These are phyloP conservation scores for Tautogolabrus adspersus DNA, from an alignment of 2,113 vertebrate genomes.

Conservation along the genomic window DNA sequence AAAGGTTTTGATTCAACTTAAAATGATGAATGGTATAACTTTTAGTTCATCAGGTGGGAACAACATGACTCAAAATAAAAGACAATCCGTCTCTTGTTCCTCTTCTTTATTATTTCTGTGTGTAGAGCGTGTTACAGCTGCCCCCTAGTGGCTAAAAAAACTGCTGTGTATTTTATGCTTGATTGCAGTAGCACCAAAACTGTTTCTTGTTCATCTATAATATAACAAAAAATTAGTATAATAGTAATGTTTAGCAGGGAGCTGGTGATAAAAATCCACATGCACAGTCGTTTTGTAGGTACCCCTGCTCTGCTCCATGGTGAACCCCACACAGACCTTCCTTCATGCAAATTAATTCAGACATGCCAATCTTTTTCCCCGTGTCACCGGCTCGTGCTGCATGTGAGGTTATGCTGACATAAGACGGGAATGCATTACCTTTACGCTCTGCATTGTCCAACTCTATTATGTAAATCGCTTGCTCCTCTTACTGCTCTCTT, in stretches of 20 bases:
- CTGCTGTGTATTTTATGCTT: no score
- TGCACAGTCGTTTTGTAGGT: background rate
- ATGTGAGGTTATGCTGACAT: slow-evolving; percentile 62
- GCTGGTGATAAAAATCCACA: background rate
- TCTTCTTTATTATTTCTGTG: no score
- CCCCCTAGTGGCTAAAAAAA: no score
- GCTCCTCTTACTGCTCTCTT: slow-evolving; percentile 13
- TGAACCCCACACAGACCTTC: background rate
- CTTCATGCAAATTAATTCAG: slow-evolving; percentile 48
- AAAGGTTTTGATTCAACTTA: no score
- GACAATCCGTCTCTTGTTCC: no score
- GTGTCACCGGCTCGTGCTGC: slow-evolving; percentile 27
- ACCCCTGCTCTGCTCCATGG: slow-evolving; percentile 1
- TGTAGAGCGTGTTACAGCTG: no score
- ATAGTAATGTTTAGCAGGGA: background rate
- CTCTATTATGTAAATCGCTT: slow-evolving; percentile 68
- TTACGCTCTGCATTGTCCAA: slow-evolving; percentile 54
- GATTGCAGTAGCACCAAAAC: background rate
- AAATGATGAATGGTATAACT: no score
- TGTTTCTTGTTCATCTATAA: background rate
- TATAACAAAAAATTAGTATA: background rate
- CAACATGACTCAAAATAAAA: no score
- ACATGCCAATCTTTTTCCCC: slow-evolving; percentile 46
- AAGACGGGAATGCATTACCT: slow-evolving; percentile 56
- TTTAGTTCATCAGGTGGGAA: no score